Evolutionary conservation across 2,888 invertebrate species (phyloP).

Genomic region (Philereme transversata): DNA sequence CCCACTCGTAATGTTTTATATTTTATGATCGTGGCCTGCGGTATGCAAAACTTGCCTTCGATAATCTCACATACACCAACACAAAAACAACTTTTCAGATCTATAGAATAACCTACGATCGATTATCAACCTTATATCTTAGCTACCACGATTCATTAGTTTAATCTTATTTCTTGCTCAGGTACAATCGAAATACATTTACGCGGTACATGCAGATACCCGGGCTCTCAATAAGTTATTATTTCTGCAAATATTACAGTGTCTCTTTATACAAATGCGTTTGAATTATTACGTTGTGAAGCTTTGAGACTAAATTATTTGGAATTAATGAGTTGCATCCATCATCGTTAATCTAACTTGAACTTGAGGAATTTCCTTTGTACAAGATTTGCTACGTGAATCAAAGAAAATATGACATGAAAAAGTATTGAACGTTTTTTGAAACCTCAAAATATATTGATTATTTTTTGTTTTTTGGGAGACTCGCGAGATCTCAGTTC

Average conservation of each 20-base stretch:
- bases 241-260: slow-evolving; percentile 69
- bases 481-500: no score
- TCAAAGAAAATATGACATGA: no score
- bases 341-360: slow-evolving; percentile 9
- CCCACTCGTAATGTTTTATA: slow-evolving; percentile 73
- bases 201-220: slow-evolving; percentile 46
- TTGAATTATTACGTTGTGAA: slow-evolving; percentile 56
- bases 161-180: slow-evolving; percentile 10
- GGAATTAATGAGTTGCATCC: slow-evolving; percentile 15
- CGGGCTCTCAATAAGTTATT: slow-evolving; percentile 63
- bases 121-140: slow-evolving; percentile 44
- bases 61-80: slow-evolving; percentile 66
- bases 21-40: slow-evolving; percentile 75
- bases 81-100: slow-evolving; percentile 58
- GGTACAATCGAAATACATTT: slow-evolving; percentile 44
- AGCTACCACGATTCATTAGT: slow-evolving; percentile 22
- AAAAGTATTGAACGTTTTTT: no score
- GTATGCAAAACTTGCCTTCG: slow-evolving; percentile 77
- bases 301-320: slow-evolving; percentile 40
- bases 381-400: no score
- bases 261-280: slow-evolving; percentile 57
- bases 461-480: no score
- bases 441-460: no score
- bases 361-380: neutral
- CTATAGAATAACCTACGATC: slow-evolving; percentile 32